Evolutionary conservation across 2,113 vertebrate species (phyloP), one percentile per base, ranked within the genome.

Genomic region (Formicarius rufipectus): DNA sequence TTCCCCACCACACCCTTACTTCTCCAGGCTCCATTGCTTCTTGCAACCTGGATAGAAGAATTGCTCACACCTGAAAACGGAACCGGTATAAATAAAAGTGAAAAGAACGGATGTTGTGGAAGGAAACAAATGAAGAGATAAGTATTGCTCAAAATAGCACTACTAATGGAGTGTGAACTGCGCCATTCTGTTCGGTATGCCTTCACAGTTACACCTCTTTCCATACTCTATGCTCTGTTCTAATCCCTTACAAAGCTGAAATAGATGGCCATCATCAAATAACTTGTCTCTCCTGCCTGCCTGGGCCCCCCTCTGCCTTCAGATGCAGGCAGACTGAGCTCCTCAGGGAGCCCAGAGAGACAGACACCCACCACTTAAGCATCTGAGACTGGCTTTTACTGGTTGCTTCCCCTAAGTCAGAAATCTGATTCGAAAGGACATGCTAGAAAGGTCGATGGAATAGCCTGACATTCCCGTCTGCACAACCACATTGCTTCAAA

Each of bases 261-360:
- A 53, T 11, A 25, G 27, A 53, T 50, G 15, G n/a, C 33, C 19
- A 25, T 24, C 47, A 45, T 45, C 27, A 50, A 69, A 78, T 7
- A 0, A 18, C 1, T 74, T 8, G 4, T 6, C 8, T 7, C 33
- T 78, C 39, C 55, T 21, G 19, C 68, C 50, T 55, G 28, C 27
- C 30, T 2, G 0, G 24, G 20, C 2, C 7, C 13, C 13, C 25
- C 39, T 0, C 0, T 18, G 33, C 35, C 66, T 31, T 84, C 52
- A 31, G 42, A 42, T 1, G 2, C 74, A 37, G 14, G 20, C 20
- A 66, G 30, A 17, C 13, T 67, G 59, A 39, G 10, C 24, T 82
- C 44, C 53, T 75, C 6, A 4, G 69, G 21, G 64, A 86, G 14
- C 58, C 53, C 1, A 0, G 35, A 27, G 45, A 89, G 52, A 82